Base-by-base conservation (phyloP, 1,140 invertebrate species). In the Eurosta solidaginis region DNA sequence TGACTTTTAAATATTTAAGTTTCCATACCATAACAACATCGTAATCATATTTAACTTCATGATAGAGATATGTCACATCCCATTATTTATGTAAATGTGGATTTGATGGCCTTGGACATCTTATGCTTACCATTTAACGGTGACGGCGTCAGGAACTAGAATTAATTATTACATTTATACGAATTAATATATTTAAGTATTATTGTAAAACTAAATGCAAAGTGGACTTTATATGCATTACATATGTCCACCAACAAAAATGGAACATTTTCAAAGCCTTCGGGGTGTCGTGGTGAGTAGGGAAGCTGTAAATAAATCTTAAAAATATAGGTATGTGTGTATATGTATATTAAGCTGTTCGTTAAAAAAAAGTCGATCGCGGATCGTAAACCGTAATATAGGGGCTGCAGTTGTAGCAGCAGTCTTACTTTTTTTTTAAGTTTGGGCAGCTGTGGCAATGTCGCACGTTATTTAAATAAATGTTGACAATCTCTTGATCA, bases 161-260 rank as follows among this genome's bases (percentile, higher is more conserved):
- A 68, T 68, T 68, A 40, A 68, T 68, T 68, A 40, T 68, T 68
- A n/a, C n/a, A n/a, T n/a, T 33, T 68, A 9, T n/a, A 63, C 29
- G 40, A 1, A 68, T 68, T 68, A 68, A 68, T 40, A 68, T 33
- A 68, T 68, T n/a, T 33, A 59, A 17, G 14, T n/a, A 33, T 6
- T 17, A 40, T 40, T n/a, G 6, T 20, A 20, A 27, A 29, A n/a
- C n/a, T 29, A 22, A 27, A 29, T 54, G n/a, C n/a, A n/a, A 63
- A 36, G 33, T 63, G 52, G 17, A 59, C n/a, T 47, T n/a, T 68
- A 40, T 40, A 68, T 40, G 59, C 36, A 22, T 42, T 40, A 33
- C 59, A 68, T 68, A 42, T 68, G 22, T 1, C 1, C 14, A 7
- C 40, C 33, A 29, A 63, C 17, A 63, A 68, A 68, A 20, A 9